Evolutionary conservation across 2,888 invertebrate species (phyloP).

Genomic region (Eurois occulta): DNA sequence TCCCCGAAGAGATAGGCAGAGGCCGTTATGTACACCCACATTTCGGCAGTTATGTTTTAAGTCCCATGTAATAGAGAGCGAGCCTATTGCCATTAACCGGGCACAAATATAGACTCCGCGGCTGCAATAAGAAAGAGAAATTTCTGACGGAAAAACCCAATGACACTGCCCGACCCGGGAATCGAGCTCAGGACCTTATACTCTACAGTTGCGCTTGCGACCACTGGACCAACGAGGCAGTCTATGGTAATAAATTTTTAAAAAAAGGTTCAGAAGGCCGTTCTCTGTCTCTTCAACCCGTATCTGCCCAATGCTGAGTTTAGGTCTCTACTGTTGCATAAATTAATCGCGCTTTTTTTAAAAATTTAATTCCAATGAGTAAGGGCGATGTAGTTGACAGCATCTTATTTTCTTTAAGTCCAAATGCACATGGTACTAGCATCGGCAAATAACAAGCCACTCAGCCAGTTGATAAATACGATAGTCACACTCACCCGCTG

Average conservation of each 20-base stretch:
- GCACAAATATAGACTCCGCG: background rate
- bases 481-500: conserved; percentile 38
- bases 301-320: too few relatives aligned
- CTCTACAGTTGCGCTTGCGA: too few relatives aligned
- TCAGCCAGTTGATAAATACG: conserved; percentile 39
- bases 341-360: background rate
- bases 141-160: background rate
- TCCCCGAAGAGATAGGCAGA: too few relatives aligned
- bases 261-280: background rate
- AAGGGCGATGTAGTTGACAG: background rate
- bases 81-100: too few relatives aligned
- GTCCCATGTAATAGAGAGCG: too few relatives aligned
- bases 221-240: too few relatives aligned
- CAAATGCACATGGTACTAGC: conserved; percentile 1
- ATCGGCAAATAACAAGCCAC: conserved; percentile 38
- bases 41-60: too few relatives aligned
- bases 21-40: too few relatives aligned
- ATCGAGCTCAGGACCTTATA: too few relatives aligned
- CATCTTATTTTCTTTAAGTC: background rate
- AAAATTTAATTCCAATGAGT: background rate
- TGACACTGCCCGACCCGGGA: background rate
- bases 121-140: too few relatives aligned
- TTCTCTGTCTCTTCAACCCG: background rate
- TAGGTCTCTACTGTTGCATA: background rate
- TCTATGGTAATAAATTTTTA: too few relatives aligned